phyloP scores from a whole-genome alignment of 2,888 invertebrate species.

The Drosophila tripunctata region DNA sequence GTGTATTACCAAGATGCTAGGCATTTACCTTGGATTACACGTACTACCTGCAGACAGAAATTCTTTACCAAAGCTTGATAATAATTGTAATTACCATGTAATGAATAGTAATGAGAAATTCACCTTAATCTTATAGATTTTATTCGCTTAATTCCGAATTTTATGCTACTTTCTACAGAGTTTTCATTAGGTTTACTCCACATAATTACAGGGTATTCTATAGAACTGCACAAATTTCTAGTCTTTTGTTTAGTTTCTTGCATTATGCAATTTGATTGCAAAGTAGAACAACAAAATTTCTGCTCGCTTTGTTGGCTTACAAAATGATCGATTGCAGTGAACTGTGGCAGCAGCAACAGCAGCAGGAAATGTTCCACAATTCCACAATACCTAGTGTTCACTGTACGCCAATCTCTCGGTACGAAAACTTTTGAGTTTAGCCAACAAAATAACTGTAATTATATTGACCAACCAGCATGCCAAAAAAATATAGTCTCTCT shows the following conservation, averaged over 20 bases:
- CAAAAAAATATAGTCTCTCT: slow-evolving; percentile 42
- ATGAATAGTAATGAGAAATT: too few species aligned
- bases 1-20: too few species aligned
- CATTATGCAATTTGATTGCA: slow-evolving; percentile 46
- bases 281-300: slow-evolving; percentile 43
- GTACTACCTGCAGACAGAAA: too few species aligned
- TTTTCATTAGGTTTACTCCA: not conserved
- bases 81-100: too few species aligned
- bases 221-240: too few species aligned
- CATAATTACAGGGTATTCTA: slow-evolving; percentile 25
- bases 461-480: slow-evolving; percentile 59
- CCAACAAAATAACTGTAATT: slow-evolving; percentile 51
- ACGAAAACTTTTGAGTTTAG: not conserved
- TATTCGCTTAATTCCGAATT: too few species aligned
- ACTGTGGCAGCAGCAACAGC: too few species aligned
- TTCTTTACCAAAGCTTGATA: too few species aligned
- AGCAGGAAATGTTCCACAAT: slow-evolving; percentile 39
- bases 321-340: slow-evolving; percentile 26
- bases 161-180: not conserved
- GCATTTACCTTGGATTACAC: too few species aligned
- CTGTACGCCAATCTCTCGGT: not conserved
- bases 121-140: too few species aligned
- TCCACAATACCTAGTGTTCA: slow-evolving; percentile 7
- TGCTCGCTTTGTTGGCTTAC: slow-evolving; percentile 29
- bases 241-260: slow-evolving; percentile 27